Percentiles rank a stretch among this genome's conserved stretches.
Evolutionary conservation across 2,888 invertebrate genomes (phyloP).

Genomic region (Plebejus argus): DNA sequence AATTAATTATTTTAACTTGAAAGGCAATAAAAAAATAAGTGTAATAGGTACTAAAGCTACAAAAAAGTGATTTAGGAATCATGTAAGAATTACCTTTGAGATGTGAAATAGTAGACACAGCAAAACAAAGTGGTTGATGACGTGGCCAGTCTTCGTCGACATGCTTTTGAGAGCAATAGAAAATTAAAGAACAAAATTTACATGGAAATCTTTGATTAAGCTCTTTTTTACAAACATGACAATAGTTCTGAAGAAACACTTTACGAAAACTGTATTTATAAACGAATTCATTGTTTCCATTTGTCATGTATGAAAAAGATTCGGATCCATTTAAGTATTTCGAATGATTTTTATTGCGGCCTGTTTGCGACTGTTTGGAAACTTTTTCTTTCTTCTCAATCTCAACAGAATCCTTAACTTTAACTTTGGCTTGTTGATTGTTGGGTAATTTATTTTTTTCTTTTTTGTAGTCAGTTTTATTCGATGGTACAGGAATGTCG

Average conservation of each 20-base stretch:
- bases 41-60: neutral
- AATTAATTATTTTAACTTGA: neutral
- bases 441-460: conserved; percentile 74
- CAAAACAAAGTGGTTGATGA: conserved; percentile 83
- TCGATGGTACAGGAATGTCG: conserved; percentile 79
- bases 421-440: conserved; percentile 64
- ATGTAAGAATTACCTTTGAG: conserved; percentile 66
- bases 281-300: conserved; percentile 81
- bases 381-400: conserved; percentile 53
- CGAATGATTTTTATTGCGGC: conserved; percentile 51
- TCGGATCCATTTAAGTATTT: conserved; percentile 52
- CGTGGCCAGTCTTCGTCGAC: conserved; percentile 78
- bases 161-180: conserved; percentile 83
- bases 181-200: conserved; percentile 81
- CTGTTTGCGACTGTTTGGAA: conserved; percentile 63
- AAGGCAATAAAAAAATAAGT: neutral
- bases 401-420: conserved; percentile 67
- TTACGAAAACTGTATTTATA: conserved; percentile 84
- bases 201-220: conserved; percentile 62
- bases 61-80: neutral
- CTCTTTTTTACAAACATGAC: conserved; percentile 75
- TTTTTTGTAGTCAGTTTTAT: conserved; percentile 75
- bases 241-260: conserved; percentile 82
- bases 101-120: conserved; percentile 79
- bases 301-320: conserved; percentile 59